These are phyloP conservation scores for Geotrupes spiniger DNA, from an alignment of 2,888 invertebrate species.

Conservation along the genomic window DNA sequence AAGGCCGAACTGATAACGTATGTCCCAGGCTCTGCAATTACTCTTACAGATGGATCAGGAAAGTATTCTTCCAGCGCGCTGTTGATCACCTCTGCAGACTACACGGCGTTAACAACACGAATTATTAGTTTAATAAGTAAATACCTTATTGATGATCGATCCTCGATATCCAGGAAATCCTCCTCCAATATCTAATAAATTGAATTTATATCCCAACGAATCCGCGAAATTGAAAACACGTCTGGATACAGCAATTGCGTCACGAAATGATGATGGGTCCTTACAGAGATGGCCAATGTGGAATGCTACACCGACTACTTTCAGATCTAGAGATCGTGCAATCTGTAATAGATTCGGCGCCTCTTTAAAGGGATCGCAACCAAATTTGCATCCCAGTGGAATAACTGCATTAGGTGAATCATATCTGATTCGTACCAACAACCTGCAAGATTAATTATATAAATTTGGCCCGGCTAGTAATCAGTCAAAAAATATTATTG, in stretches of 20 bases:
- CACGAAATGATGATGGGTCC: conserved; percentile 52
- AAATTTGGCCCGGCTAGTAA: too few species aligned
- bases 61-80: conserved; percentile 55
- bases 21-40: conserved; percentile 63
- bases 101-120: conserved; percentile 1
- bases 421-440: conserved; percentile 28
- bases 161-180: conserved; percentile 55
- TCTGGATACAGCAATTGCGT: conserved; percentile 53
- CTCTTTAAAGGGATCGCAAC: conserved; percentile 39
- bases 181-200: conserved; percentile 60
- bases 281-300: conserved; percentile 41
- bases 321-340: conserved; percentile 36
- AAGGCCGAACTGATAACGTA: conserved; percentile 62
- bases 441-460: too few species aligned
- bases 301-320: conserved; percentile 44
- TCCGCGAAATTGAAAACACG: conserved; percentile 53
- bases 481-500: too few species aligned
- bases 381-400: conserved; percentile 40
- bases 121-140: conserved; percentile 14
- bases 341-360: conserved; percentile 35
- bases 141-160: conserved; percentile 42
- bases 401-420: conserved; percentile 30
- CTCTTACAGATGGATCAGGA: conserved; percentile 45
- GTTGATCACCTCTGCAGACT: conserved; percentile 52
- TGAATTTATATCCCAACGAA: conserved; percentile 52